Evolutionary conservation across 2,888 invertebrate species (phyloP).

Genomic region (Eremobia ochroleuca): DNA sequence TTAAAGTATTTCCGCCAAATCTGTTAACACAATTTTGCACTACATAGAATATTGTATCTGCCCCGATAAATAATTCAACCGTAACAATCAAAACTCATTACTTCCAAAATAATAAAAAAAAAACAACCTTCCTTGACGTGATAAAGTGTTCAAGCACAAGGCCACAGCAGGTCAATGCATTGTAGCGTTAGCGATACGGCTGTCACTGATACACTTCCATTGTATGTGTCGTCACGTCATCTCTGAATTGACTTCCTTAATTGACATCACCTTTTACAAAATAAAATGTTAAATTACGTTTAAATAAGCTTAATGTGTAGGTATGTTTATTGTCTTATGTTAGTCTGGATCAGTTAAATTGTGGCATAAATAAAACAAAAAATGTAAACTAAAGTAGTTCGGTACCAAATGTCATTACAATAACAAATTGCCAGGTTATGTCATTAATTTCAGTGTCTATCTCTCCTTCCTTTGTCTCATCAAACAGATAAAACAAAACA

Average conservation of each 20-base stretch:
- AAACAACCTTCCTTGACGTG: neutral
- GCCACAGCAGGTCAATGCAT: constrained; percentile 36
- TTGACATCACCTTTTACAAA: neutral
- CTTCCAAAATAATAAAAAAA: neutral
- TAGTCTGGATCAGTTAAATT: neutral
- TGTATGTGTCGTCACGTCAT: neutral
- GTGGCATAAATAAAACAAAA: neutral
- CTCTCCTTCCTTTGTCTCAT: neutral
- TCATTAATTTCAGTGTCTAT: neutral
- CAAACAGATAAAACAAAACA: neutral
- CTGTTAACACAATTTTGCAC: neutral
- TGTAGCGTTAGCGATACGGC: constrained; percentile 15
- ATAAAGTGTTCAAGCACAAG: constrained; percentile 36
- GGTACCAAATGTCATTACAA: neutral
- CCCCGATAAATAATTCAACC: neutral
- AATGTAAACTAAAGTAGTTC: neutral
- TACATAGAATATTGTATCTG: neutral
- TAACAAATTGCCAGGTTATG: neutral
- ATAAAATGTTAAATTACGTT: neutral
- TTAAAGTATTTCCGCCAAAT: neutral
- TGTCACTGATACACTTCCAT: constrained; percentile 3
- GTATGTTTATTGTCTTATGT: neutral
- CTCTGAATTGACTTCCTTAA: neutral
- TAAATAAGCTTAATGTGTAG: neutral
- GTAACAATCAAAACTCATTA: neutral